Base-by-base conservation (phyloP, 2,113 vertebrate genomes). In the Ceuthmochares aereus region DNA sequence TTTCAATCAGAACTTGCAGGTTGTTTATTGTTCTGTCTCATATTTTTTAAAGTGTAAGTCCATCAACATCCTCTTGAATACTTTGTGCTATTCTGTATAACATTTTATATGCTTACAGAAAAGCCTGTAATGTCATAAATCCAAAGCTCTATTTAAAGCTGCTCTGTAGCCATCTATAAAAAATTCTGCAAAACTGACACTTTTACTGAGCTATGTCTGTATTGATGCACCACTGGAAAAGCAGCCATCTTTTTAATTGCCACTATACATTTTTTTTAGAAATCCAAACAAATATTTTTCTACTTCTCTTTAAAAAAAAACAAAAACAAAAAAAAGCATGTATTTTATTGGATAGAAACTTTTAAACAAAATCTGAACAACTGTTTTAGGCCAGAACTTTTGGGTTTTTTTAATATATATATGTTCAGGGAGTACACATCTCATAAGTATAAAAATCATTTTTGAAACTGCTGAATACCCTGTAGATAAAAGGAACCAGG, bases 131-230 rank as follows among this genome's bases (percentile, higher is more conserved):
- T 43, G 76, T 49, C 66, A 64, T 78, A 70, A 92, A 95, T 75
- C 66, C 69, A 84, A 81, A 92, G 80, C 40, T 75, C n/a, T 85
- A 52, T 88, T 87, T 82, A 69, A 92, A 93, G 86, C 43, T 82
- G 73, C 66, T 92, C 47, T 12, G 12, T 56, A 90, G 49, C 69
- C 73, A 66, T 26, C 42, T 64, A 36, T 47, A 47, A 70, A 88
- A 90, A 66, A 83, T 92, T 25, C 64, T 84, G 81, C 79, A 94
- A 84, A 96, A 90, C 51, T 66, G 81, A 85, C 92, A 94, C 73
- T 87, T 93, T 40, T 40, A 64, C 64, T 69, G 30, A 56, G 60
- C 30, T 63, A 14, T 51, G 51, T 74, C 74, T 64, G 32, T 93
- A 94, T 8, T 78, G 90, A 95, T 66, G 67, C 56, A 94, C 32